Evolutionary conservation across 2,888 invertebrate genomes (phyloP).

Genomic region (Leptinotarsa peninsularis): DNA sequence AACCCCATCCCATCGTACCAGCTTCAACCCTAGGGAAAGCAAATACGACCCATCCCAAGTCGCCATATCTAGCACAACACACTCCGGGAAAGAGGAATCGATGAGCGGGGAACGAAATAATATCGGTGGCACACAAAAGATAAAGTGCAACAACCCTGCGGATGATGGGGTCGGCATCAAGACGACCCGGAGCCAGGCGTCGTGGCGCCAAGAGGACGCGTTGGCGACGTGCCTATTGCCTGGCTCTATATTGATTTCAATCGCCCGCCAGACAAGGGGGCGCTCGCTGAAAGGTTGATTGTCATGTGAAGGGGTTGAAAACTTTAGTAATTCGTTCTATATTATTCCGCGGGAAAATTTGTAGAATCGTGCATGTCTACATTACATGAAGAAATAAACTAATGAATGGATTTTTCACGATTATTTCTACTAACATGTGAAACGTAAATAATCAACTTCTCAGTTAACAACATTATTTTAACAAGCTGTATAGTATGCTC

Average conservation of each 20-base stretch:
- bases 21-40: not conserved
- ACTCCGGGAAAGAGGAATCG: not conserved
- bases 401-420: too few relatives aligned
- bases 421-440: too few relatives aligned
- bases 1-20: too few relatives aligned
- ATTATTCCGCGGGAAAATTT: too few relatives aligned
- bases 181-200: conserved; percentile 51
- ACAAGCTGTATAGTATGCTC: too few relatives aligned
- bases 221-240: conserved; percentile 52
- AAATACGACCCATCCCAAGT: not conserved
- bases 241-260: conserved; percentile 15
- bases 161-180: conserved; percentile 9
- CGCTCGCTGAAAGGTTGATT: not conserved
- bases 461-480: too few relatives aligned
- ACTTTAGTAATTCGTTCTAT: too few relatives aligned
- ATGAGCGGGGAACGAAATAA: not conserved
- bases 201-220: conserved; percentile 53
- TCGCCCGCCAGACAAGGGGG: not conserved
- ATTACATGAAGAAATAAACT: too few relatives aligned
- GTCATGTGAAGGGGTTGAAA: too few relatives aligned
- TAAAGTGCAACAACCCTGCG: conserved; percentile 14
- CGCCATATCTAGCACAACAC: not conserved
- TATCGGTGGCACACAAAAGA: conserved; percentile 16
- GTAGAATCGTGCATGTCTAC: too few relatives aligned
- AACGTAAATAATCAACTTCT: too few relatives aligned